Evolutionary conservation across 2,888 invertebrate species (phyloP).

Genomic region (Heliconius ethilla): DNA sequence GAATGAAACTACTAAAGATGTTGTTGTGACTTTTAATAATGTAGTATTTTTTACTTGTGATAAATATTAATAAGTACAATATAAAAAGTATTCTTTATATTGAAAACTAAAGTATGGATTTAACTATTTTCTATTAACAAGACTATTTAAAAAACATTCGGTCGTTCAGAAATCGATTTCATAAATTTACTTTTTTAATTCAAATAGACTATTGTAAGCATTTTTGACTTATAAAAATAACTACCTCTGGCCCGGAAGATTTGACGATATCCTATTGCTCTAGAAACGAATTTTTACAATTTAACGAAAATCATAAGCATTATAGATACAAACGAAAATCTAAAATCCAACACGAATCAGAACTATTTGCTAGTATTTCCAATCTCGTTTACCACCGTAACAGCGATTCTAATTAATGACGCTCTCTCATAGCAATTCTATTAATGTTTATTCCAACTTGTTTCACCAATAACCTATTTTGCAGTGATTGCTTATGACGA

Average conservation of each 20-base stretch:
- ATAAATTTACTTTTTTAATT: too few species aligned
- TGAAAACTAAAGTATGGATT: too few species aligned
- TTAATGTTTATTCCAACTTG: slow-evolving; percentile 49
- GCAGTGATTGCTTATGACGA: slow-evolving; percentile 43
- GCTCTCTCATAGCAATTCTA: slow-evolving; percentile 47
- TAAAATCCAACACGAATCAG: neutral
- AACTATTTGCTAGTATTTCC: slow-evolving; percentile 19
- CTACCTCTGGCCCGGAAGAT: too few species aligned
- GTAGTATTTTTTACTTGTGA: neutral
- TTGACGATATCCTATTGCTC: too few species aligned
- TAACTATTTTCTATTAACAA: too few species aligned
- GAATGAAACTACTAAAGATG: slow-evolving; percentile 17
- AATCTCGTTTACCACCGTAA: slow-evolving; percentile 28
- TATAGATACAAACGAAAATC: neutral
- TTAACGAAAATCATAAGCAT: neutral
- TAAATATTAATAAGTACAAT: neutral
- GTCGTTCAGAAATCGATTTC: too few species aligned
- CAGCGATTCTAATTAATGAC: slow-evolving; percentile 49
- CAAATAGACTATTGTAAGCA: too few species aligned
- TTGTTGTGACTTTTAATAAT: neutral
- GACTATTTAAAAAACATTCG: too few species aligned
- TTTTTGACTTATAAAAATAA: too few species aligned
- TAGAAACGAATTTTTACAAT: neutral
- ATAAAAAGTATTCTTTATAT: too few species aligned
- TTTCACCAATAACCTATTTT: slow-evolving; percentile 45